Conservation (phyloP, 2,113 vertebrate genomes). For the Trochalopteron elliotii region DNA sequence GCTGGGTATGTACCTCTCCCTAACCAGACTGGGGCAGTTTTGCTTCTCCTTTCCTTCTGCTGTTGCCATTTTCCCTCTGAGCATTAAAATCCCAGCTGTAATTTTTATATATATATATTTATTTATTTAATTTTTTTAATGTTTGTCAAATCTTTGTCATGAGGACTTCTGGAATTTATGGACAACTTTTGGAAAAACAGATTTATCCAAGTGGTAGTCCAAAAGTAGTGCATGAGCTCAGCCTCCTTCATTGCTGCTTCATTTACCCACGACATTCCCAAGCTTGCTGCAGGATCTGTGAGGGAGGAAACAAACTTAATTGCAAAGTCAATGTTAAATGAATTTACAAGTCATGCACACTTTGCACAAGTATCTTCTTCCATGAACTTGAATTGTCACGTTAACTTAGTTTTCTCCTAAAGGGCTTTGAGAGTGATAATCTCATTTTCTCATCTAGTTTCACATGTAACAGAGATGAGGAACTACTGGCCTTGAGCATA, state of each 20-base stretch:
- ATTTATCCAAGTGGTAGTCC: background rate
- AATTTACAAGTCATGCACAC: conserved; percentile 31
- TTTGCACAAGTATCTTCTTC: conserved; percentile 46
- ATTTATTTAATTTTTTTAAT: background rate
- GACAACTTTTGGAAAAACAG: background rate
- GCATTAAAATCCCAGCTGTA: background rate
- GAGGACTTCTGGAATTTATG: background rate
- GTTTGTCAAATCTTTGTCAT: background rate
- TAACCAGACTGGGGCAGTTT: background rate
- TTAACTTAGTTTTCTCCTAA: conserved; percentile 53
- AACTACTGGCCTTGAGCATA: conserved; percentile 25
- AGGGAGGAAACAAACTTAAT: conserved; percentile 34
- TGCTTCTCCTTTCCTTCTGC: background rate
- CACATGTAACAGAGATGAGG: background rate
- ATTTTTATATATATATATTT: too few species aligned
- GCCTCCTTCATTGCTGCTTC: background rate
- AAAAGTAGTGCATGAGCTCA: background rate
- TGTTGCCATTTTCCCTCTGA: background rate
- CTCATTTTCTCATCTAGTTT: conserved; percentile 54
- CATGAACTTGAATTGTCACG: conserved; percentile 40
- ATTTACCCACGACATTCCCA: background rate
- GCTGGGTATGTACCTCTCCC: background rate
- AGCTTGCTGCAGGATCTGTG: background rate
- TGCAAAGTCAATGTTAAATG: conserved; percentile 53
- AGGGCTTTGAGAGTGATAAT: conserved; percentile 44